phyloP scores from a whole-genome alignment of 2,113 vertebrate genomes.

The Xiphias gladius region DNA sequence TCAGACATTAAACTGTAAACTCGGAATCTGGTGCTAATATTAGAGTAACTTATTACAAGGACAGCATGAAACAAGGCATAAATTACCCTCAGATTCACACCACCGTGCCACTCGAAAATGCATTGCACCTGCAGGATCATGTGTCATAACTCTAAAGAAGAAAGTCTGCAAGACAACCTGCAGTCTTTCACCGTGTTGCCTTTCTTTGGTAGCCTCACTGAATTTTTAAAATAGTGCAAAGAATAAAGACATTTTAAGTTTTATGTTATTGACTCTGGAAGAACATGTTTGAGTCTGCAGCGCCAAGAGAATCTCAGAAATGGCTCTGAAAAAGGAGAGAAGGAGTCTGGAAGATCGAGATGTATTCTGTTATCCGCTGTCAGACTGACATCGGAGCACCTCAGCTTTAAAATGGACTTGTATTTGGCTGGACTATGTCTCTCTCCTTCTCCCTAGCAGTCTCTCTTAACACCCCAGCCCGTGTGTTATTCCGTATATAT shows the following conservation, averaged over 20 bases:
- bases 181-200: background rate
- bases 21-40: background rate
- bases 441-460: background rate
- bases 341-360: conserved; percentile 7
- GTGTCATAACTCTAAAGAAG: background rate
- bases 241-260: conserved; percentile 6
- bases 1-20: background rate
- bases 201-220: background rate
- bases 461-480: conserved; percentile 13
- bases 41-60: conserved; percentile 14
- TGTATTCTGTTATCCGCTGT: conserved; percentile 7
- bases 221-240: conserved; percentile 26
- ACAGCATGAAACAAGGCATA: background rate
- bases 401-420: conserved; percentile 35
- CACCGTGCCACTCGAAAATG: background rate
- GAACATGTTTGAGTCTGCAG: background rate
- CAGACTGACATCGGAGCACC: conserved; percentile 43
- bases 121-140: conserved; percentile 34
- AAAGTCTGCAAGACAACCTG: background rate
- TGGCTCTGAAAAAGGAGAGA: background rate
- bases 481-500: conserved; percentile 44
- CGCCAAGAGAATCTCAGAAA: background rate
- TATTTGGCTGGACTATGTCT: conserved; percentile 19
- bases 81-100: conserved; percentile 17
- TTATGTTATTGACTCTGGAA: conserved; percentile 22